phyloP scores from a whole-genome alignment of 23 tunicate species.

The Styela clava region DNA sequence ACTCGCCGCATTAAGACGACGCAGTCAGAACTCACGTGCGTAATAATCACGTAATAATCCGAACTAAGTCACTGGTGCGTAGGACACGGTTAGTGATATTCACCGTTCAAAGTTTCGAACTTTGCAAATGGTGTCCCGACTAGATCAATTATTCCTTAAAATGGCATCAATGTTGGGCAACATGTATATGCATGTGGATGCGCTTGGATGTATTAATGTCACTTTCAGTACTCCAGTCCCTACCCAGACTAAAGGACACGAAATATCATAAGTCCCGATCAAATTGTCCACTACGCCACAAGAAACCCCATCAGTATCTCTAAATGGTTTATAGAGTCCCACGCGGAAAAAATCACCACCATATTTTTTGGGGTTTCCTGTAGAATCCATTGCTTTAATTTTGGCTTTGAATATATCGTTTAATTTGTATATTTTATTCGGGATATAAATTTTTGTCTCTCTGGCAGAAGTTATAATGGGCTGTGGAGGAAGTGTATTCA shows the following conservation, averaged over 20 bases:
- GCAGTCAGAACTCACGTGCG: no score
- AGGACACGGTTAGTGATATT: no score
- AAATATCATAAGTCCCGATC: slow-evolving; percentile 33
- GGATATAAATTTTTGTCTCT: not conserved
- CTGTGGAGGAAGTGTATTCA: not conserved
- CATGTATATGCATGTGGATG: no score
- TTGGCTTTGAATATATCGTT: slow-evolving; percentile 19
- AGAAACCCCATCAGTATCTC: slow-evolving; percentile 36
- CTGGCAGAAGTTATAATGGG: not conserved
- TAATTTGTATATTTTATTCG: not conserved
- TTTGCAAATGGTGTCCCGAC: no score
- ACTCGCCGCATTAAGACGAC: no score
- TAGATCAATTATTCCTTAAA: no score
- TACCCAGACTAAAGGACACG: slow-evolving; percentile 16
- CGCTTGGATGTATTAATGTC: slow-evolving; percentile 23
- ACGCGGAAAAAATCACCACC: slow-evolving; percentile 49
- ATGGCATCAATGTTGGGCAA: no score
- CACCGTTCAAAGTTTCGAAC: no score
- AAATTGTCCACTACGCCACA: slow-evolving; percentile 25
- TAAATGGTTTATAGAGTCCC: not conserved
- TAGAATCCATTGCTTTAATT: slow-evolving; percentile 8
- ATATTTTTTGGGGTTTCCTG: slow-evolving; percentile 15
- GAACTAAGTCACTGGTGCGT: no score
- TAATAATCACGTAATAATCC: no score
- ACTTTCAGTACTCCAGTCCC: slow-evolving; percentile 22